Evolutionary conservation across 2,113 vertebrate species (phyloP).

Genomic region (Cariama cristata): DNA sequence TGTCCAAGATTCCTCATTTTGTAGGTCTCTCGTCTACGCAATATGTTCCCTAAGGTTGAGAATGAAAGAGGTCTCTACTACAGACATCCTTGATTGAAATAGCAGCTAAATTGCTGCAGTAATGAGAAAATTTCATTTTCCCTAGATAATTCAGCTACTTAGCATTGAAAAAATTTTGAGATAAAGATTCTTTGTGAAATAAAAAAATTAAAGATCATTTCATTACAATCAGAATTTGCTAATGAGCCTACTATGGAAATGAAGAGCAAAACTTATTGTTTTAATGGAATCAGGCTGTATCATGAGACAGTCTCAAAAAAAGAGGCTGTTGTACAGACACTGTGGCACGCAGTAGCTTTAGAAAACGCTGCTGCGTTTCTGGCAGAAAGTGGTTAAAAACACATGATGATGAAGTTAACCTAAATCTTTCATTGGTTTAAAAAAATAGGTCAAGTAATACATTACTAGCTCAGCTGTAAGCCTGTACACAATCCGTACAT

Average conservation of each 20-base stretch:
- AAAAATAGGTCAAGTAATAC: conserved; percentile 72
- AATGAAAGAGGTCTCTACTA: conserved; percentile 59
- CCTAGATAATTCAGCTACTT: conserved; percentile 28
- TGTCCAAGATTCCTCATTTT: conserved; percentile 22
- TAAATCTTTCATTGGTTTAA: conserved; percentile 71
- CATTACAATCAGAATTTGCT: not conserved
- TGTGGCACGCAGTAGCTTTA: not conserved
- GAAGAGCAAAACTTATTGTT: not conserved
- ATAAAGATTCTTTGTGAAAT: conserved; percentile 2
- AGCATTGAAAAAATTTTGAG: conserved; percentile 1
- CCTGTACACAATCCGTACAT: conserved; percentile 36
- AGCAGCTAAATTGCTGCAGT: conserved; percentile 66
- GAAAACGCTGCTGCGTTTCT: conserved; percentile 23
- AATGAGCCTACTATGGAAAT: not conserved
- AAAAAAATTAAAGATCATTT: not conserved
- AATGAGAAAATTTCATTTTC: conserved; percentile 64
- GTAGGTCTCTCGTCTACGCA: conserved; percentile 33
- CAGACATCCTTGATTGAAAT: conserved; percentile 60
- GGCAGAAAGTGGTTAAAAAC: conserved; percentile 67
- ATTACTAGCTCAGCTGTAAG: conserved; percentile 40
- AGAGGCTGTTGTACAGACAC: not conserved
- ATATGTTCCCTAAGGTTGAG: conserved; percentile 53
- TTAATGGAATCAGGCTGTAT: not conserved
- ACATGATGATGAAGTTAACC: conserved; percentile 62
- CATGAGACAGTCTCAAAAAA: not conserved